Evolutionary conservation across 2,888 invertebrate genomes (phyloP), one percentile per base, ranked within the genome.

Genomic region (Heteromyza rotundicornis): DNA sequence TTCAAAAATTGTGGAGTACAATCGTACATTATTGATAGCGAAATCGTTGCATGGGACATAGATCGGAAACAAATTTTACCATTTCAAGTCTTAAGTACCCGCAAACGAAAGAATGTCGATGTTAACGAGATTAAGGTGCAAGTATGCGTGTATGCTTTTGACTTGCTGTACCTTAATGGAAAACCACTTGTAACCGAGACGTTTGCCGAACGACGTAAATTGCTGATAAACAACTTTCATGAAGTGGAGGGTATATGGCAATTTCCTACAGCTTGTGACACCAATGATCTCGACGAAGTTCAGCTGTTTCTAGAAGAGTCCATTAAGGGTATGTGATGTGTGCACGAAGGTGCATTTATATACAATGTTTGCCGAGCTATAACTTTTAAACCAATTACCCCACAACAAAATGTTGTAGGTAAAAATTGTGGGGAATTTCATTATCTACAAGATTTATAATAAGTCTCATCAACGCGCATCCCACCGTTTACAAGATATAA

Each of bases 101-200:
- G 98, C 62, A 99, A 98, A 82, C 88, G 96, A 75, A 98, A 98
- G 86, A 96, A 87, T 77, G 86, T 87, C 1, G 71, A 75, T 57
- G 82, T 83, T 62, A 72, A 80, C 0, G 85, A 86, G 51, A 86
- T 88, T 70, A 85, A 84, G 70, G 88, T 88, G 69, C 92, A 93
- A 81, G 96, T 99, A 64, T 97, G 97, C 80, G 91, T 99, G 27
- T 98, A 94, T 84, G 92, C 96, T 83, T 99, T 99, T 84, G 99
- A 99, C 86, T 84, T 99, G 70, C 85, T 99, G 19, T 97, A 91
- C 80, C 85, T 98, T 12, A 98, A 99, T 85, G 97, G 94, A 0
- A 85, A 88, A 72, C 84, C 97, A 2, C 85, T 98, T 24, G 95
- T 98, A 1, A 87, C 88, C 54, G 85, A 90, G 65, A 89, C 96